Conservation (phyloP, 2,113 vertebrate genomes). For the Parotia lawesii region DNA sequence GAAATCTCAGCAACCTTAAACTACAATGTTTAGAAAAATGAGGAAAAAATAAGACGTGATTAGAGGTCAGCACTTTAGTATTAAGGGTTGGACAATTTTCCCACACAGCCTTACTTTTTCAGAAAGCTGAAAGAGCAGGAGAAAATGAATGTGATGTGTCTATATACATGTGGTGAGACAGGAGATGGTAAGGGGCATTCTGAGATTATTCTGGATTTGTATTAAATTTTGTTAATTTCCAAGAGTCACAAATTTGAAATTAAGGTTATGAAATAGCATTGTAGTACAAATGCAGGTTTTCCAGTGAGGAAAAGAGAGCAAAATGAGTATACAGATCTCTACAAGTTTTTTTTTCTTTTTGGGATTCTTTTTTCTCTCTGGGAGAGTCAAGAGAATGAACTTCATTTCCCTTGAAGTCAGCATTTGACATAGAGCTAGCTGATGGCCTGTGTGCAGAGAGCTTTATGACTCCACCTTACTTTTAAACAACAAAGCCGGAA, state of each 20-base stretch:
- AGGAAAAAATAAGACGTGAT: neutral
- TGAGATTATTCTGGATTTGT: neutral
- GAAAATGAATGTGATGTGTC: neutral
- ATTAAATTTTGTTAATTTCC: neutral
- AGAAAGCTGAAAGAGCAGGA: neutral
- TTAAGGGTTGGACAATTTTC: neutral
- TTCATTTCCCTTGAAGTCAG: neutral
- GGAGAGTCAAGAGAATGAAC: neutral
- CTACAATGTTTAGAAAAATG: neutral
- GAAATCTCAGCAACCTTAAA: neutral
- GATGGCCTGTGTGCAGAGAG: neutral
- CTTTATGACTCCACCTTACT: neutral
- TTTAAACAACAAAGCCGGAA: neutral
- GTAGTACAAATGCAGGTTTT: neutral
- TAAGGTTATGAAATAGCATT: neutral
- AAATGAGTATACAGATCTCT: neutral
- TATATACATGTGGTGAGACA: rapidly evolving
- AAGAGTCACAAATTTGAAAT: neutral
- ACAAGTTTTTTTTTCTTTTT: neutral
- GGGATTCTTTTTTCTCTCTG: neutral
- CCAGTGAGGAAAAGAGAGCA: neutral
- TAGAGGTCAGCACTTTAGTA: neutral
- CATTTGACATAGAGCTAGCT: neutral
- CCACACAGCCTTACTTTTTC: neutral
- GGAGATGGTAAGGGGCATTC: neutral